Conservation (phyloP, 2,113 vertebrate species). For the Tyto alba region DNA sequence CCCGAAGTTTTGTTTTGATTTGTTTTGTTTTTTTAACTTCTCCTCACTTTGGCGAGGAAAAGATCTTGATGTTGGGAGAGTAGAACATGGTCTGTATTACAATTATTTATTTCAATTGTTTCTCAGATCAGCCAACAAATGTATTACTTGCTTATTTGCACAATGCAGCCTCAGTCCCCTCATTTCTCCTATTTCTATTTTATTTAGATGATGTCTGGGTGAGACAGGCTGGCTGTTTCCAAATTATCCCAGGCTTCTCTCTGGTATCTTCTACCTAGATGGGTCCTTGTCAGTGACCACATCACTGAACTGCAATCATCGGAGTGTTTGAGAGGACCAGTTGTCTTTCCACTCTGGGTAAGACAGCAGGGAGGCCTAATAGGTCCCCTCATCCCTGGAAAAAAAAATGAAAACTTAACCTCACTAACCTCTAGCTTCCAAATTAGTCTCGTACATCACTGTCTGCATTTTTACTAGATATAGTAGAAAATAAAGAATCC, state of each 20-base stretch:
- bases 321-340: neutral
- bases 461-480: neutral
- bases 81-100: neutral
- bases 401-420: neutral
- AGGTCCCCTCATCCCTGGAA: fast-evolving
- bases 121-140: neutral
- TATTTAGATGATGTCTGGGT: neutral
- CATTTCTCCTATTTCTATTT: neutral
- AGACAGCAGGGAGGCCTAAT: neutral
- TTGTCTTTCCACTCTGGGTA: neutral
- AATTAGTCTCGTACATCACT: neutral
- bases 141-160: neutral
- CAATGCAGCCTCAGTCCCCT: neutral
- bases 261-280: neutral
- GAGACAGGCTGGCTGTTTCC: neutral
- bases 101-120: neutral
- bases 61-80: neutral
- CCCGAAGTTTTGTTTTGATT: fast-evolving
- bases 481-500: neutral
- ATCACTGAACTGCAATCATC: neutral
- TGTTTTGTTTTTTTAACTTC: neutral
- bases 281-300: neutral
- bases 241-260: neutral
- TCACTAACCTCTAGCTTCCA: neutral
- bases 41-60: neutral